These are phyloP conservation scores for Drosophila helvetica DNA, from an alignment of 2,888 invertebrate species.

Conservation along the genomic window DNA sequence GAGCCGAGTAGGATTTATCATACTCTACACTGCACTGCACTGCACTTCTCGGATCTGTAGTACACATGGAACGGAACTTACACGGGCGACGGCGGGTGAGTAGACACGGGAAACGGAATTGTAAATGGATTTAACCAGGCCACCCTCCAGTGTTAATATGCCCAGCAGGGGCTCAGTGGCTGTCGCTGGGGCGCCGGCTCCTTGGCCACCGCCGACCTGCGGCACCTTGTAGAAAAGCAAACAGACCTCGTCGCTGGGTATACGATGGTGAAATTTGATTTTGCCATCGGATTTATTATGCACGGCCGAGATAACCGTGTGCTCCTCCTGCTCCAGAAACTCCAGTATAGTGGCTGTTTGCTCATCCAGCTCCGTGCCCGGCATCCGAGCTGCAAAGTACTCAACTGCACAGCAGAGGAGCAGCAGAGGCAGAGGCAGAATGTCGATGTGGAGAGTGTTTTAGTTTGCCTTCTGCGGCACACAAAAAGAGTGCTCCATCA, in stretches of 20 bases:
- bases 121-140: constrained; percentile 84
- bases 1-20: constrained; percentile 53
- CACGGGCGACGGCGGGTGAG: constrained; percentile 82
- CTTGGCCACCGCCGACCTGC: constrained; percentile 69
- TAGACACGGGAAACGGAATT: constrained; percentile 84
- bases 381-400: constrained; percentile 80
- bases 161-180: constrained; percentile 81
- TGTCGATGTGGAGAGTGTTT: too few relatives aligned
- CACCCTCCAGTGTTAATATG: constrained; percentile 84
- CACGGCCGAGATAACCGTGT: constrained; percentile 84
- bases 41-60: neutral
- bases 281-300: constrained; percentile 83
- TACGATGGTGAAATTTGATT: constrained; percentile 84
- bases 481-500: neutral
- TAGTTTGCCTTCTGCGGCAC: neutral
- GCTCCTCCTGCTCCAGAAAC: constrained; percentile 84
- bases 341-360: constrained; percentile 83
- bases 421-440: neutral
- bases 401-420: constrained; percentile 67
- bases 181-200: constrained; percentile 13
- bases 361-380: constrained; percentile 77
- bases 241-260: constrained; percentile 83
- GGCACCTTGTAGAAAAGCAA: constrained; percentile 84
- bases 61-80: constrained; percentile 58
- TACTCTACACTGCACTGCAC: constrained; percentile 42